phyloP scores from a whole-genome alignment of 2,797 vertebrate species.

The Poeciliopsis gracilis region DNA sequence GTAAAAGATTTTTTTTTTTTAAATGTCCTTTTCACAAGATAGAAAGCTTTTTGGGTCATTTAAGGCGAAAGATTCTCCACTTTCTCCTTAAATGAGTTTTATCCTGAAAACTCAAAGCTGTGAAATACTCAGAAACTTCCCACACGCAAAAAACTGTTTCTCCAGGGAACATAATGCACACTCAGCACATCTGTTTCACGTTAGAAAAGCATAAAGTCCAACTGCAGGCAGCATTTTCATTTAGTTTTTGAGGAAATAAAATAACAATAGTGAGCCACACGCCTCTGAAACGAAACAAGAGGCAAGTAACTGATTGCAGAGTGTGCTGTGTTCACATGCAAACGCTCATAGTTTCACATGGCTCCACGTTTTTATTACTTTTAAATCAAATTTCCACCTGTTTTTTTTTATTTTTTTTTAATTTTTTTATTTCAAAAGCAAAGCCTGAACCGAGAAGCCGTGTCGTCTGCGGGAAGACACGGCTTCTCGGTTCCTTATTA shows the following conservation, averaged over 20 bases:
- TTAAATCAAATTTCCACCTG: neutral
- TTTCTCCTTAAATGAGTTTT: neutral
- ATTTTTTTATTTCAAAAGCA: neutral
- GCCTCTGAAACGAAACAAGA: constrained; percentile 4
- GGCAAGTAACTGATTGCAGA: neutral
- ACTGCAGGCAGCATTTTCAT: neutral
- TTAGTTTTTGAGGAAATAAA: neutral
- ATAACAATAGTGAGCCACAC: neutral
- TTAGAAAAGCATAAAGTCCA: neutral
- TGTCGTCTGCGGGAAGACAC: neutral
- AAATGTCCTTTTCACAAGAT: no score
- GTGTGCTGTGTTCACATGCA: neutral
- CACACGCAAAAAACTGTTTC: neutral
- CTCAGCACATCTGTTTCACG: neutral
- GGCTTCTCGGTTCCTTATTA: no score
- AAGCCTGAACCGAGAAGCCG: neutral
- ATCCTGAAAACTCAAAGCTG: neutral
- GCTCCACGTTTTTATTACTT: neutral
- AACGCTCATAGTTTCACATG: neutral
- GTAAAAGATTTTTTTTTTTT: no score
- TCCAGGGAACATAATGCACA: neutral
- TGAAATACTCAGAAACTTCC: neutral
- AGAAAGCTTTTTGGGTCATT: neutral
- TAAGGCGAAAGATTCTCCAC: neutral
- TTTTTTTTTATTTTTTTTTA: neutral